phyloP scores from a whole-genome alignment of 2,888 invertebrate species.

The Tenthredo amoena region DNA sequence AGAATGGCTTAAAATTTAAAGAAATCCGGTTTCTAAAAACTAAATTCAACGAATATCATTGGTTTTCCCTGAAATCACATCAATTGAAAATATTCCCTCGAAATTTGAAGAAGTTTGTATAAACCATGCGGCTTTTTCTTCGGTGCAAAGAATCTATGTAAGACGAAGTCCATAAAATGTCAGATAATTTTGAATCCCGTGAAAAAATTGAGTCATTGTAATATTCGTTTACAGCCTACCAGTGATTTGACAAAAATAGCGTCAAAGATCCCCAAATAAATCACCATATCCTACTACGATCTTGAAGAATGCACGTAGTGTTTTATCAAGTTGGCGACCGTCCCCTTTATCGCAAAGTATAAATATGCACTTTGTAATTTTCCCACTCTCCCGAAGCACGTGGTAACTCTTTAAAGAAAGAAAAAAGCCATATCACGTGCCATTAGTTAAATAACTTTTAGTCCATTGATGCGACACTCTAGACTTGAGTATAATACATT shows the following conservation, averaged over 20 bases:
- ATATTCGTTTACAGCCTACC: background rate
- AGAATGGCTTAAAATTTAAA: too few relatives aligned
- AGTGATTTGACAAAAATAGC: background rate
- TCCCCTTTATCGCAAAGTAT: background rate
- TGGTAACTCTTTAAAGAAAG: background rate
- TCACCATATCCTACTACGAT: background rate
- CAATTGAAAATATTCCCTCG: too few relatives aligned
- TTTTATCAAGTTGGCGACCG: constrained; percentile 1
- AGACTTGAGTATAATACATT: background rate
- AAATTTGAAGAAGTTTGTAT: too few relatives aligned
- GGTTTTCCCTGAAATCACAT: too few relatives aligned
- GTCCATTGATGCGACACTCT: background rate
- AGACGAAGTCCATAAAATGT: background rate
- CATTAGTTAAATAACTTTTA: background rate
- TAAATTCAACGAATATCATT: too few relatives aligned
- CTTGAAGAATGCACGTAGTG: background rate
- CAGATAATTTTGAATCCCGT: background rate
- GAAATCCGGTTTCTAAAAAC: too few relatives aligned
- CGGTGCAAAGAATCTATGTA: background rate
- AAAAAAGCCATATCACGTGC: background rate
- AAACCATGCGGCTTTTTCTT: background rate
- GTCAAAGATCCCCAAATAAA: background rate
- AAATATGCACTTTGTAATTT: constrained; percentile 21
- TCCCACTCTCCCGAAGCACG: background rate
- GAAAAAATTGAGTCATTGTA: background rate